phyloP scores from a whole-genome alignment of 2,888 invertebrate genomes.

The Pardosa pseudoannulata region DNA sequence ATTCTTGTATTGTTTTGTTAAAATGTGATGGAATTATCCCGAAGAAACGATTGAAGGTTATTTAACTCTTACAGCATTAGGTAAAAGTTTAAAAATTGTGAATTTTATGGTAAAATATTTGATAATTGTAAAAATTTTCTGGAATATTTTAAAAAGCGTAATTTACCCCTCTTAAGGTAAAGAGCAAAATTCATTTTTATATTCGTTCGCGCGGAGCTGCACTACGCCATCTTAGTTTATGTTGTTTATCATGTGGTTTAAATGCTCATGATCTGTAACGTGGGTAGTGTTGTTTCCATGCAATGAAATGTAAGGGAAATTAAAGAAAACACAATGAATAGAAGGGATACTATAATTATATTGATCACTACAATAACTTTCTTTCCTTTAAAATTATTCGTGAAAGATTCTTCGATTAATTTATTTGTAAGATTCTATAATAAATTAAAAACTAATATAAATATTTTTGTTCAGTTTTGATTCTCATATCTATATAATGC shows the following conservation, averaged over 20 bases:
- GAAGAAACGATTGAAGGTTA: slow-evolving; percentile 55
- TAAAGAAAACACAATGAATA: no score
- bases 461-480: no score
- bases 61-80: slow-evolving; percentile 22
- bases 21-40: slow-evolving; percentile 47
- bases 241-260: not conserved
- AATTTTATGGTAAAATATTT: not conserved
- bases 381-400: no score
- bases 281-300: no score
- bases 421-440: no score
- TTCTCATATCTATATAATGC: no score
- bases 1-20: not conserved
- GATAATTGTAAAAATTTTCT: not conserved
- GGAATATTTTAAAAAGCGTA: not conserved
- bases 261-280: no score
- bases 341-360: no score
- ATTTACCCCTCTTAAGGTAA: not conserved
- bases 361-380: no score
- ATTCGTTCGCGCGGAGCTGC: slow-evolving; percentile 59
- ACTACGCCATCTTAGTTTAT: slow-evolving; percentile 49
- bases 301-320: no score
- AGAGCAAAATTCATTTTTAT: slow-evolving; percentile 12
- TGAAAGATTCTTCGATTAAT: no score
- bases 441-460: no score
- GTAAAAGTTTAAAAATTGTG: not conserved